Conservation (phyloP, 92 coral and sea anemone genomes). For the Bergia puertoricense region DNA sequence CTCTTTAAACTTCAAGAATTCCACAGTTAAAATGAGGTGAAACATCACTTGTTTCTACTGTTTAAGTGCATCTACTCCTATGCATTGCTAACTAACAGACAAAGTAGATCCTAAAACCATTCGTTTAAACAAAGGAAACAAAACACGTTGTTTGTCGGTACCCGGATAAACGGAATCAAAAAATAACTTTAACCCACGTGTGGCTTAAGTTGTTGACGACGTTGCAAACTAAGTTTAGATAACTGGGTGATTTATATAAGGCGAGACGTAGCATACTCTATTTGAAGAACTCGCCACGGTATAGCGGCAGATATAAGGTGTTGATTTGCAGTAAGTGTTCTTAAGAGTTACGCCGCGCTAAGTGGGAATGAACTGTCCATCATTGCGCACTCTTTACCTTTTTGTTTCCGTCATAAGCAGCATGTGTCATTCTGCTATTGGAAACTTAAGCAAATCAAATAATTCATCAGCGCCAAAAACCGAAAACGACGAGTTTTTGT, state of each 20-base stretch:
- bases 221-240: background rate
- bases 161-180: background rate
- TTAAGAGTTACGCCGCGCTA: background rate
- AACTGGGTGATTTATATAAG: background rate
- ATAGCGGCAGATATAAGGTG: background rate
- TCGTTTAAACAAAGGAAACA: background rate
- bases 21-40: background rate
- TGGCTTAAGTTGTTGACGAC: background rate
- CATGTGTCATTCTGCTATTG: background rate
- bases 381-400: background rate
- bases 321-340: background rate
- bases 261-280: background rate
- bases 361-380: background rate
- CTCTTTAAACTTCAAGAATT: background rate
- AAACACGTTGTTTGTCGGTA: background rate
- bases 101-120: background rate
- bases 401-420: background rate
- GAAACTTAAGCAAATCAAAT: background rate
- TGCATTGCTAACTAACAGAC: background rate
- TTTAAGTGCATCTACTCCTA: background rate
- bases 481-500: background rate
- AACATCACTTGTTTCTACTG: background rate
- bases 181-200: background rate
- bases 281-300: background rate
- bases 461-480: background rate